phyloP scores from a whole-genome alignment of 2,888 invertebrate genomes.

The Spialia ferax region DNA sequence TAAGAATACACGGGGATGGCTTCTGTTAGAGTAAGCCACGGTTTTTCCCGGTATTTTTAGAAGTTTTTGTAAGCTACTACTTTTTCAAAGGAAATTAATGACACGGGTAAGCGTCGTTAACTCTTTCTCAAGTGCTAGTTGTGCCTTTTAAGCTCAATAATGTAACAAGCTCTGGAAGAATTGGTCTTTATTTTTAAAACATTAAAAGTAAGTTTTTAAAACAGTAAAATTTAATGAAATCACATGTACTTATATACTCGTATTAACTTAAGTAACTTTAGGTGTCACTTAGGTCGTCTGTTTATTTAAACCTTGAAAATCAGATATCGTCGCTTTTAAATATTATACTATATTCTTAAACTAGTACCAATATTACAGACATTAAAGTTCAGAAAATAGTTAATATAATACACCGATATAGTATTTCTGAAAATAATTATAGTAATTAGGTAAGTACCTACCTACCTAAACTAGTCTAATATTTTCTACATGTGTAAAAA shows the following conservation, averaged over 20 bases:
- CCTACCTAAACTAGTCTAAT: background rate
- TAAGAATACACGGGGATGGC: constrained; percentile 29
- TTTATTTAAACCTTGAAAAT: too few relatives aligned
- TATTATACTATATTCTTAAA: too few relatives aligned
- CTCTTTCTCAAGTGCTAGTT: background rate
- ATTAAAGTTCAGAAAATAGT: too few relatives aligned
- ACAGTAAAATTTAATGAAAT: too few relatives aligned
- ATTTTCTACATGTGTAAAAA: constrained; percentile 12
- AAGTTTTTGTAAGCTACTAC: constrained; percentile 6
- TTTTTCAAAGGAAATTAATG: constrained; percentile 4
- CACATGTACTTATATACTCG: too few relatives aligned
- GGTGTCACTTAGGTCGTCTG: too few relatives aligned
- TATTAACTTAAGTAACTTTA: too few relatives aligned
- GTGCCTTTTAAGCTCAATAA: background rate
- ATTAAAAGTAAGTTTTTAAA: too few relatives aligned
- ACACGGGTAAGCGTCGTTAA: background rate
- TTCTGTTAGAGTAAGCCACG: constrained; percentile 27
- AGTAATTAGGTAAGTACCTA: background rate
- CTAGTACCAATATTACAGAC: too few relatives aligned
- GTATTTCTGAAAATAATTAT: too few relatives aligned
- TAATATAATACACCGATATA: too few relatives aligned
- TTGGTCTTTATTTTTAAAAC: background rate
- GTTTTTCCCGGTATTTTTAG: constrained; percentile 11
- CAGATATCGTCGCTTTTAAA: too few relatives aligned
- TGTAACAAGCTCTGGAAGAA: background rate